Conservation (phyloP, 2,888 invertebrate species). For the Psylliodes chrysocephalus region DNA sequence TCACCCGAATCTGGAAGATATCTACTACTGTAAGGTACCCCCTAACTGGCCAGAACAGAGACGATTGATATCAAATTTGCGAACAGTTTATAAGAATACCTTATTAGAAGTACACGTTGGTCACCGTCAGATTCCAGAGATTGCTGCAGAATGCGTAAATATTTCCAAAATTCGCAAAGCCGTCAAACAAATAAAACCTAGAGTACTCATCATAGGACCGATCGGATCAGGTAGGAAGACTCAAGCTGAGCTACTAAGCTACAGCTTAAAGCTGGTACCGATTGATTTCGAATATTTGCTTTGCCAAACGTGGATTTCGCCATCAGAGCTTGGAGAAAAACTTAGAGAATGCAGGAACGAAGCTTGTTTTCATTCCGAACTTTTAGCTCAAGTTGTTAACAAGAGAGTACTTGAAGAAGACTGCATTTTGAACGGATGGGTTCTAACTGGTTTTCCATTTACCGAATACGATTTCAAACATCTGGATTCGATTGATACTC, state of each 20-base stretch:
- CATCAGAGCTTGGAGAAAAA: conserved; percentile 56
- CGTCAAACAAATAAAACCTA: conserved; percentile 67
- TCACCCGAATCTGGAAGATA: conserved; percentile 55
- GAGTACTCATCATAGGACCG: conserved; percentile 71
- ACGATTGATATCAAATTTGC: conserved; percentile 58
- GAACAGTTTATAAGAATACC: conserved; percentile 59
- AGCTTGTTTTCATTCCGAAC: conserved; percentile 59
- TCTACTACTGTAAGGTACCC: conserved; percentile 57
- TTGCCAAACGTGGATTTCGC: conserved; percentile 64
- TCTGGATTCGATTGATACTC: conserved; percentile 69
- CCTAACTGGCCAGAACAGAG: conserved; percentile 58
- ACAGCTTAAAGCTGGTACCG: conserved; percentile 68
- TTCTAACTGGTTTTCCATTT: conserved; percentile 71
- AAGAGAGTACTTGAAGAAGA: conserved; percentile 66
- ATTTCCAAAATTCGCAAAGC: conserved; percentile 59
- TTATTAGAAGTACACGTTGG: conserved; percentile 42
- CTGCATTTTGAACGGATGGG: conserved; percentile 72
- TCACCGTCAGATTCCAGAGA: conserved; percentile 53
- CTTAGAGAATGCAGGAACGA: conserved; percentile 57
- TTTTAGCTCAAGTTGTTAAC: conserved; percentile 61
- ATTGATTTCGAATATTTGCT: conserved; percentile 69
- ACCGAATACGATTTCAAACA: conserved; percentile 69
- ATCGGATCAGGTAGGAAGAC: conserved; percentile 64
- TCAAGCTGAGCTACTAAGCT: conserved; percentile 66
- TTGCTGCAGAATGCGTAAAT: conserved; percentile 60